Conservation (phyloP, 1,140 invertebrate species). For the Rhagoletis zephyria region DNA sequence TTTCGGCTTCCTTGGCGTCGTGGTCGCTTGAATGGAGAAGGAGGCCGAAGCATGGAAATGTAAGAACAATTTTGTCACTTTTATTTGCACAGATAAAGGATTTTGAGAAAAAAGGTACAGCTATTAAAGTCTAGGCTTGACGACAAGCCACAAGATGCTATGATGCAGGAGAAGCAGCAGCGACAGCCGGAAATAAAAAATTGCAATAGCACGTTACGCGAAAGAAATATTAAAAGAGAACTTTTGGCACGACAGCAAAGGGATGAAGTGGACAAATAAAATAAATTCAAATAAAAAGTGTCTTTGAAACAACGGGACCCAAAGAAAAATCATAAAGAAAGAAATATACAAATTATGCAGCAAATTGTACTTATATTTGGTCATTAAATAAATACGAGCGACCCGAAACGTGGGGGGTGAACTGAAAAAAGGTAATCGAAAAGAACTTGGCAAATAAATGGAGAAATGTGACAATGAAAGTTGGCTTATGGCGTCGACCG, state of each 20-base stretch:
- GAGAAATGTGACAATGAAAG: conserved; percentile 22
- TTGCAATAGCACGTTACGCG: background rate
- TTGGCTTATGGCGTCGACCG: background rate
- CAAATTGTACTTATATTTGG: conserved; percentile 40
- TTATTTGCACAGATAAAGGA: conserved; percentile 17
- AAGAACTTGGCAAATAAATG: background rate
- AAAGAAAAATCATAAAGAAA: background rate
- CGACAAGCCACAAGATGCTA: no score
- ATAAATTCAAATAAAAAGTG: conserved; percentile 7
- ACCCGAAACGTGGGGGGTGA: background rate
- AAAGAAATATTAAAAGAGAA: background rate
- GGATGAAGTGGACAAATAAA: conserved; percentile 10
- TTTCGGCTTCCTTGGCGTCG: background rate
- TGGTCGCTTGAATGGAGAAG: background rate
- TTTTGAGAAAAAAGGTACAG: background rate
- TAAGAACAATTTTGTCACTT: conserved; percentile 16
- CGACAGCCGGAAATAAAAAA: background rate
- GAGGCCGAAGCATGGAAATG: background rate
- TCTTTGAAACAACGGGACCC: conserved; percentile 23
- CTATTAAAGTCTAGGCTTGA: background rate
- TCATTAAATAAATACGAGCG: conserved; percentile 20
- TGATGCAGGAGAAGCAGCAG: no score
- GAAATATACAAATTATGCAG: conserved; percentile 40
- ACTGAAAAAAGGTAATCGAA: background rate
- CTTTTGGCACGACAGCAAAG: background rate